Conservation (phyloP, 2,797 vertebrate genomes). For the Eremophila alpestris region DNA sequence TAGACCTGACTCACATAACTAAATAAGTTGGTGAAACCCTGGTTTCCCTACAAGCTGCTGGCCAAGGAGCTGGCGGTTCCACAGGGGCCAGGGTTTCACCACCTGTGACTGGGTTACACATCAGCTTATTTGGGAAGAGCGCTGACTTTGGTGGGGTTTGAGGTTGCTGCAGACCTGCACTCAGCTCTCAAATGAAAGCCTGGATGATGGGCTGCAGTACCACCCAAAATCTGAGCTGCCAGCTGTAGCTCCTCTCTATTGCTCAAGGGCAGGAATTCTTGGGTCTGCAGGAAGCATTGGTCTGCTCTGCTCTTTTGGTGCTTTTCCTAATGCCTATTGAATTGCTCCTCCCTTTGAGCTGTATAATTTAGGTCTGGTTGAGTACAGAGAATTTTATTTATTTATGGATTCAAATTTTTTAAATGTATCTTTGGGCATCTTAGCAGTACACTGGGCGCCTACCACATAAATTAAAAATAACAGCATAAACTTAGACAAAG, state of each 20-base stretch:
- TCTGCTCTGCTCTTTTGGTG: not conserved
- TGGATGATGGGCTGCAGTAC: not conserved
- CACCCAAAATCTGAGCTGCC: not conserved
- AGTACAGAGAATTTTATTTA: conserved; percentile 55
- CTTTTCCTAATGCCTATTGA: conserved; percentile 11
- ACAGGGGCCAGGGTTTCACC: not conserved
- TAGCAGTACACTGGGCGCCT: not conserved
- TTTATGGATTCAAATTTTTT: conserved; percentile 57
- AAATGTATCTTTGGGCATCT: conserved; percentile 46
- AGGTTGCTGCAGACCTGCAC: not conserved
- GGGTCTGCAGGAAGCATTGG: not conserved
- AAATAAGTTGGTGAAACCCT: not conserved
- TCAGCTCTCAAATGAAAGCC: not conserved
- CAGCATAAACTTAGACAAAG: conserved; percentile 57
- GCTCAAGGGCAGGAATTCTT: not conserved
- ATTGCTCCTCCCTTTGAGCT: not conserved
- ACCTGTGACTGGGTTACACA: not conserved
- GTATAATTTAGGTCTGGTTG: conserved; percentile 44
- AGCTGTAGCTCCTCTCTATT: not conserved
- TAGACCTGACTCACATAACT: not conserved
- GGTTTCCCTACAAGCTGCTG: not conserved
- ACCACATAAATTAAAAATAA: conserved; percentile 63
- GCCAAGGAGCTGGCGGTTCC: not conserved
- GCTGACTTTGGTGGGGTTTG: not conserved
- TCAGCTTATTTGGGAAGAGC: not conserved